A percentile compares a stretch with the other conserved stretches of the same genome.
Conservation (phyloP, 2,888 invertebrate species). For the Notodromas monacha region DNA sequence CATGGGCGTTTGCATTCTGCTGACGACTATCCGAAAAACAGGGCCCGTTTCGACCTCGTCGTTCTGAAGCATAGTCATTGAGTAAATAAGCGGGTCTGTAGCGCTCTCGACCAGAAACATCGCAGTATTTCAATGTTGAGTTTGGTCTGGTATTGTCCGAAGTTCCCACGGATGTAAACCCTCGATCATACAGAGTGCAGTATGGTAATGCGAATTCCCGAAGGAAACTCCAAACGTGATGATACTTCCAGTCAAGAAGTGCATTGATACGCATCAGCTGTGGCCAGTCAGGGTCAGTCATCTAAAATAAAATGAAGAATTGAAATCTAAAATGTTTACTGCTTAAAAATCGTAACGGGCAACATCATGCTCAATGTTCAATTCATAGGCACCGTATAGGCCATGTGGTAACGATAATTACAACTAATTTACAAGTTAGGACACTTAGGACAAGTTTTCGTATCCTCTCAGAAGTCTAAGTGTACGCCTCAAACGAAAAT, state of each 20-base stretch:
- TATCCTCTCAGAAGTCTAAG: too few species aligned
- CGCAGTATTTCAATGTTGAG: conserved; percentile 24
- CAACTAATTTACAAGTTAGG: too few species aligned
- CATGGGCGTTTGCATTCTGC: too few species aligned
- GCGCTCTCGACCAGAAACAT: background rate
- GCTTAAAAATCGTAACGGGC: too few species aligned
- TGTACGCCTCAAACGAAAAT: too few species aligned
- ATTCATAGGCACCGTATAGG: too few species aligned
- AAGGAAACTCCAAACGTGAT: conserved; percentile 67
- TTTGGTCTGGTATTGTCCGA: conserved; percentile 44
- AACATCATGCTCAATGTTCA: too few species aligned
- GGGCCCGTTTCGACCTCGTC: too few species aligned
- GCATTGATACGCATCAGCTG: conserved; percentile 57
- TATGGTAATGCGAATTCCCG: conserved; percentile 45
- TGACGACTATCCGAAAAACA: too few species aligned
- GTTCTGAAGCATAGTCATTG: background rate
- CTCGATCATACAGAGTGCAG: conserved; percentile 58
- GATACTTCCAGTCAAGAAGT: conserved; percentile 59
- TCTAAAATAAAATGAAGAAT: background rate
- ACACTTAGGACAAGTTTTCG: too few species aligned
- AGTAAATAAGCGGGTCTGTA: background rate
- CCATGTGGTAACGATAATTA: too few species aligned
- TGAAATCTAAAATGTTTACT: too few species aligned
- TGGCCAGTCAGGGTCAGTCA: conserved; percentile 67
- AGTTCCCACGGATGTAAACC: conserved; percentile 67